These are phyloP conservation scores for Phytoseiulus persimilis DNA, from an alignment of 2,888 invertebrate species.

Conservation along the genomic window DNA sequence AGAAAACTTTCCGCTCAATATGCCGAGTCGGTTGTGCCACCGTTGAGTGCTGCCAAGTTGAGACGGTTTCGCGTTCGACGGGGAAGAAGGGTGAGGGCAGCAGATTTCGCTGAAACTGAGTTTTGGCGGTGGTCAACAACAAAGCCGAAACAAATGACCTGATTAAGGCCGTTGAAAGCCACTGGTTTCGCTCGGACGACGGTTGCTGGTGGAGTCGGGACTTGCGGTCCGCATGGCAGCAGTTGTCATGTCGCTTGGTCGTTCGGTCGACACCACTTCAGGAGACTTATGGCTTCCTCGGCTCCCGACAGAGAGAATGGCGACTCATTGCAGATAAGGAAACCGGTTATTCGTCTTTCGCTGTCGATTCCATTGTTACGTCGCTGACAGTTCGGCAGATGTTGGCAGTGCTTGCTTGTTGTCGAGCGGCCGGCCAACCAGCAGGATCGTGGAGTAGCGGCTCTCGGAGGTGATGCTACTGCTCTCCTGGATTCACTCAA, in stretches of 20 bases:
- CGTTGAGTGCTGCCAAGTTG: neutral
- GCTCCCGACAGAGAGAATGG: neutral
- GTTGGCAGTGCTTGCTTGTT: neutral
- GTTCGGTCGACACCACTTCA: neutral
- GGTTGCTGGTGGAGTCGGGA: neutral
- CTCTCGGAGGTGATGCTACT: no score
- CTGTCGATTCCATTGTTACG: conserved; percentile 15
- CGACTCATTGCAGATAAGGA: conserved; percentile 23
- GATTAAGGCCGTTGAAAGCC: neutral
- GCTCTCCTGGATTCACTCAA: no score
- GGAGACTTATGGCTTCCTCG: conserved; percentile 31
- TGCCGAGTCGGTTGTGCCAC: neutral
- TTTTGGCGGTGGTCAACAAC: neutral
- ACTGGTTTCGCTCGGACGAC: neutral
- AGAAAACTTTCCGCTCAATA: neutral
- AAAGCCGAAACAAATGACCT: conserved; percentile 5
- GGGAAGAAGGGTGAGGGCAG: neutral
- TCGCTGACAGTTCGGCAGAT: neutral
- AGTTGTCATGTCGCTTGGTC: neutral
- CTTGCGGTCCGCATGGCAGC: neutral
- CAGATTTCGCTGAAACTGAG: neutral
- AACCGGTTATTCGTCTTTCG: conserved; percentile 25
- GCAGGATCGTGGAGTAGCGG: no score
- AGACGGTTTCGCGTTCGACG: neutral
- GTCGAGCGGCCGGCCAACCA: neutral